Conservation (phyloP, 2,113 vertebrate genomes). For the Muntiacus reevesi region DNA sequence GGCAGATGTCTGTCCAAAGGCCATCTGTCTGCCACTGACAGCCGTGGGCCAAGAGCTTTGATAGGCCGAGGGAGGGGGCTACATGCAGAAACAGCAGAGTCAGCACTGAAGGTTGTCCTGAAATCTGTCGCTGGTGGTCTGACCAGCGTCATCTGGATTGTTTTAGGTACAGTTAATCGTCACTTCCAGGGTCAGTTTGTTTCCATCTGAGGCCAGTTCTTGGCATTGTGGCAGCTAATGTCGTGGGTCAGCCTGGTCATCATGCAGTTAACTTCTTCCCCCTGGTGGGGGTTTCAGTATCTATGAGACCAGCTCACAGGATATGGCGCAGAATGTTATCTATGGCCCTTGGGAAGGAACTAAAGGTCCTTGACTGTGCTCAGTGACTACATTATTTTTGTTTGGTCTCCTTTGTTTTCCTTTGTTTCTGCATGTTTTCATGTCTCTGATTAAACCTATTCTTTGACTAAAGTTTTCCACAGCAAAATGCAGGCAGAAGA, state of each 20-base stretch:
- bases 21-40: background rate
- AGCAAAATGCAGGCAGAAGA: background rate
- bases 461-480: background rate
- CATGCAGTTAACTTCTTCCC: background rate
- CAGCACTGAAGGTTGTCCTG: background rate
- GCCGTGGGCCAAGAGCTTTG: background rate
- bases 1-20: background rate
- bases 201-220: background rate
- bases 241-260: background rate
- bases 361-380: background rate
- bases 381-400: background rate
- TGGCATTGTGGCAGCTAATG: background rate
- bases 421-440: background rate
- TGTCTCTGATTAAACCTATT: background rate
- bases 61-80: background rate
- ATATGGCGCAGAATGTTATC: background rate
- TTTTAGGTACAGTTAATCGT: background rate
- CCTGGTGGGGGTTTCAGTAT: background rate
- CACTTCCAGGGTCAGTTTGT: background rate
- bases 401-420: background rate
- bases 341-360: background rate
- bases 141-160: background rate
- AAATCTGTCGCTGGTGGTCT: background rate
- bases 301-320: background rate
- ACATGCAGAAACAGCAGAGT: background rate